Base-by-base conservation (phyloP, 2,113 vertebrate genomes). In the Lophius piscatorius region DNA sequence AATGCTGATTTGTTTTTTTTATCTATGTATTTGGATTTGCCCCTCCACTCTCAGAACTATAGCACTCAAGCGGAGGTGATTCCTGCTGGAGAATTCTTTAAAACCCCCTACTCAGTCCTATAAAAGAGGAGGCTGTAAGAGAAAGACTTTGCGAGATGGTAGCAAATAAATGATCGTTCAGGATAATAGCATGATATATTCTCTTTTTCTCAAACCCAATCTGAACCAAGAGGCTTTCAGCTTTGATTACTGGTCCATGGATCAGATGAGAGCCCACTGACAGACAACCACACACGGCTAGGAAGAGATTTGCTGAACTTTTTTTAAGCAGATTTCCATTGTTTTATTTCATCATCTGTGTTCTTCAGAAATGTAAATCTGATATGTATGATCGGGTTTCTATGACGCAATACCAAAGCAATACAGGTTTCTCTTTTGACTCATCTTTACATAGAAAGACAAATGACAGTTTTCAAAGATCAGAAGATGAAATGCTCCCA, bases 21-120 rank as follows among this genome's bases (percentile, higher is more conserved):
- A 26, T 29, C 59, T n/a, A n/a, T n/a, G n/a, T n/a, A n/a, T n/a
- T n/a, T n/a, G n/a, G n/a, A n/a, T n/a, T n/a, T n/a, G n/a, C n/a
- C 36, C 60, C 40, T 70, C 23, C 50, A 40, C 33, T 39, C 4
- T 48, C 28, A 9, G 28, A 51, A 33, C 28, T 45, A 22, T 2
- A 60, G 41, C 45, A 35, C 50, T 57, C 44, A 46, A 61, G 9
- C 23, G 21, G 40, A 47, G 47, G 48, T 1, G 8, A 33, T 39
- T 46, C 51, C 44, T 34, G 44, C 57, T 14, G 52, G 18, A 52
- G 44, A 62, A 49, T 44, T 65, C 48, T 76, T 42, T 73, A 54
- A 61, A 59, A 35, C 59, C 68, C 33, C 63, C 67, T 64, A 55
- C 66, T 55, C 46, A 46, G 39, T 49, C 48, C 47, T 50, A 59